A percentile compares a stretch with the other conserved stretches of the same genome.
phyloP scores from a whole-genome alignment of 1,140 invertebrate genomes.

The Halictus rubicundus region DNA sequence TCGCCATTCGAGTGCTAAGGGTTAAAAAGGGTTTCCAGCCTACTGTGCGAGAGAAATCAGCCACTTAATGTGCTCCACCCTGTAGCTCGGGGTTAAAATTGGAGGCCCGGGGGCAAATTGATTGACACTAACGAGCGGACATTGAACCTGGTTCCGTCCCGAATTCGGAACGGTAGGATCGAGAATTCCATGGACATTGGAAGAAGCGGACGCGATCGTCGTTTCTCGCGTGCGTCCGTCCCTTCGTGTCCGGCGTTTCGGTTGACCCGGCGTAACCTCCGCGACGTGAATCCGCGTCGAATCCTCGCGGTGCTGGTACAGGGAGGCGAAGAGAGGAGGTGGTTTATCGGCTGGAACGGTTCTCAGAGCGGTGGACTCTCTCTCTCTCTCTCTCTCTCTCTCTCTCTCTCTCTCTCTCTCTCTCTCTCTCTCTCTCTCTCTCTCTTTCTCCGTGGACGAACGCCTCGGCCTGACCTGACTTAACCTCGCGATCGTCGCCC shows the following conservation, averaged over 20 bases:
- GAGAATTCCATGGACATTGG: background rate
- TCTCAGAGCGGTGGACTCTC: conserved; percentile 63
- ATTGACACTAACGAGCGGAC: background rate
- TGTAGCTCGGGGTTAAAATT: no score
- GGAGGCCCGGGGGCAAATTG: no score
- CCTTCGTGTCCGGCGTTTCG: conserved; percentile 64
- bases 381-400: no score
- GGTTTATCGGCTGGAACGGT: conserved; percentile 64
- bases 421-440: background rate
- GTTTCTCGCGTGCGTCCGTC: conserved; percentile 60
- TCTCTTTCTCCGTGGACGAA: conserved; percentile 33
- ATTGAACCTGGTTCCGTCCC: background rate
- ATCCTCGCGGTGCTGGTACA: conserved; percentile 47
- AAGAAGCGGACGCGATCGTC: conserved; percentile 31
- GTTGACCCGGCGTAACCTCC: conserved; percentile 65
- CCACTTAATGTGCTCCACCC: no score
- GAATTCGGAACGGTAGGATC: background rate
- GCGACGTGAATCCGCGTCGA: conserved; percentile 65
- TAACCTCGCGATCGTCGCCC: conserved; percentile 57
- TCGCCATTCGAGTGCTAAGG: no score
- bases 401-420: no score
- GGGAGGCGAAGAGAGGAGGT: conserved; percentile 17
- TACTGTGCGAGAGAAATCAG: no score
- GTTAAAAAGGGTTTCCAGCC: no score
- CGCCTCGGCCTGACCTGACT: conserved; percentile 59